Evolutionary conservation across 1,140 invertebrate species (phyloP), one percentile per base, ranked within the genome.

Genomic region (Drosophila fuyamai): DNA sequence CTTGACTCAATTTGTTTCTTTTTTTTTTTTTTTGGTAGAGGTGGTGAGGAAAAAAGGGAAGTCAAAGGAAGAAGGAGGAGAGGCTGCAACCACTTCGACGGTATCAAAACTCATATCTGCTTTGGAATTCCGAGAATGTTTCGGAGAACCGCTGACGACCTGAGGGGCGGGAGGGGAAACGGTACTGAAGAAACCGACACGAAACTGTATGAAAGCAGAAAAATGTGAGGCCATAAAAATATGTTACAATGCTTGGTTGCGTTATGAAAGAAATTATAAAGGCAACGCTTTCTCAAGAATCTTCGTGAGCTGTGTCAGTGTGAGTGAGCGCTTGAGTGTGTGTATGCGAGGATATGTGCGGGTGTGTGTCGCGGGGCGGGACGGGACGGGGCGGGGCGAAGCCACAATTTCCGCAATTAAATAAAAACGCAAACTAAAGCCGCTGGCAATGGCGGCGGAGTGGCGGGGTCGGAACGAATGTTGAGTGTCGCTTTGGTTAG

Each of bases 341-440:
- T 29, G 43, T 50, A 32, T 57, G 8, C 16, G 40, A 53, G 35
- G 44, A 27, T 29, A 50, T 57, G 51, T 44, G 41, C 55, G 35
- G 63, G 50, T 51, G 47, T 50, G 48, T 77, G 62, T 46, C 56
- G 47, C 18, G 63, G 61, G 66, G 56, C 75, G 66, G 66, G 70
- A 76, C 76, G 76, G n/a, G 59, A 44, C 18, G 63, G 61, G 66
- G 56, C 75, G 66, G 66, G 70, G 79, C 76, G 76, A 82, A 79
- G 84, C 84, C 84, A 73, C 82, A 86, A 88, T 89, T 89, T 89
- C 84, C 84, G 84, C 84, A 89, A 89, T 89, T 89, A 89, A 89
- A 89, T 89, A 89, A 89, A 89, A 89, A 89, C 84, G 84, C 84
- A 89, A 89, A 89, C 84, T 89, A 84, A 84, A 89, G 84, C 84